phyloP scores from a whole-genome alignment of 2,113 vertebrate species.

The Cariama cristata region DNA sequence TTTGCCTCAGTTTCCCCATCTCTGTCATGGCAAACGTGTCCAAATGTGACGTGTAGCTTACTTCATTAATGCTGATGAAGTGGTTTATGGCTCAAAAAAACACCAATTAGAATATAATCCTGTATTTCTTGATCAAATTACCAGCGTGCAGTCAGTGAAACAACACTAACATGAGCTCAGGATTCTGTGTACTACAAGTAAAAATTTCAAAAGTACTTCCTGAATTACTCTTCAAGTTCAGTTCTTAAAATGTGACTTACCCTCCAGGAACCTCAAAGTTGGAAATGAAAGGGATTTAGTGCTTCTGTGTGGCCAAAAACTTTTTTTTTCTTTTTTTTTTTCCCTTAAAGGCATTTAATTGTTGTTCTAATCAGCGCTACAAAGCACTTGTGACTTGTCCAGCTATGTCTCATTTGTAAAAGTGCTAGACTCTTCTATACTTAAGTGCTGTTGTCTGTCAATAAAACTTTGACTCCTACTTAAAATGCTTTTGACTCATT shows the following conservation, averaged over 20 bases:
- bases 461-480: not conserved
- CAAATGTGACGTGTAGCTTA: not conserved
- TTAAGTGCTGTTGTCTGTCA: not conserved
- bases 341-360: not conserved
- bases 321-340: not conserved
- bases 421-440: not conserved
- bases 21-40: not conserved
- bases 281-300: not conserved
- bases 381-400: not conserved
- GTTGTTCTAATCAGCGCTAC: not conserved
- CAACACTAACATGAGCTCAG: not conserved
- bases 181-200: not conserved
- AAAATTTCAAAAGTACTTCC: not conserved
- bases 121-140: not conserved
- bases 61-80: not conserved
- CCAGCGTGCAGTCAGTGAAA: not conserved
- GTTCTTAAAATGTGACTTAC: not conserved
- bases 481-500: not conserved
- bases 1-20: not conserved
- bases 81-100: not conserved
- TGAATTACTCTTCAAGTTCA: not conserved
- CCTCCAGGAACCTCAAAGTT: not conserved
- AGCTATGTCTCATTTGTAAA: not conserved
- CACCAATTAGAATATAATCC: not conserved
- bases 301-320: not conserved